A percentile compares a stretch with the other conserved stretches of the same genome.
phyloP scores from a whole-genome alignment of 2,888 invertebrate species.

The Auanema freiburgensis region DNA sequence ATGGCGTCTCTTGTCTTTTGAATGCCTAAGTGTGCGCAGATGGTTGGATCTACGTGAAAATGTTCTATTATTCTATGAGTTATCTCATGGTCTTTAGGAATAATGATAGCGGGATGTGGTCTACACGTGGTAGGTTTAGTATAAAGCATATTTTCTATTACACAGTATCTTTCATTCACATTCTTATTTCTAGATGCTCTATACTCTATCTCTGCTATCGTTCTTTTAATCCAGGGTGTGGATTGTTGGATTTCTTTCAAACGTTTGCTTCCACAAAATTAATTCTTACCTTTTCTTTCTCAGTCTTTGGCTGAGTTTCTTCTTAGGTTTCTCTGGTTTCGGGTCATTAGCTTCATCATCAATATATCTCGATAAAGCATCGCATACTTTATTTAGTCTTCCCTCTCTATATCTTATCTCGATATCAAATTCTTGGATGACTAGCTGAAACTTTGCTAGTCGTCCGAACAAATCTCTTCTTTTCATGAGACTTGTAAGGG shows the following conservation, averaged over 20 bases:
- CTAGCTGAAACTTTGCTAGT: conserved; percentile 23
- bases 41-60: conserved; percentile 16
- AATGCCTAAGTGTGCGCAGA: conserved; percentile 22
- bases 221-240: conserved; percentile 2
- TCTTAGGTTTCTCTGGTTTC: neutral
- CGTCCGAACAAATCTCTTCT: conserved; percentile 21
- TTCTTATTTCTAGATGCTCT: neutral
- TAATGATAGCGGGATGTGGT: conserved; percentile 8
- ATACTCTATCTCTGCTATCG: neutral
- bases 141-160: conserved; percentile 15
- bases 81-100: conserved; percentile 8
- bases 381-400: conserved; percentile 27
- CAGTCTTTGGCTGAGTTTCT: neutral
- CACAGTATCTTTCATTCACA: conserved; percentile 12
- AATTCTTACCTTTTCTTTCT: neutral
- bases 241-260: conserved; percentile 14
- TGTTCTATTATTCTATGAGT: conserved; percentile 5
- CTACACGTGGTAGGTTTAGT: neutral
- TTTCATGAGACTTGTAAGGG: conserved; percentile 19
- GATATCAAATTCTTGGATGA: conserved; percentile 26
- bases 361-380: conserved; percentile 28
- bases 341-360: conserved; percentile 17
- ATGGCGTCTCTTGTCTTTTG: conserved; percentile 12
- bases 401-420: conserved; percentile 36
- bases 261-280: neutral